Conservation (phyloP, 2,113 vertebrate genomes). For the Seriola quinqueradiata region DNA sequence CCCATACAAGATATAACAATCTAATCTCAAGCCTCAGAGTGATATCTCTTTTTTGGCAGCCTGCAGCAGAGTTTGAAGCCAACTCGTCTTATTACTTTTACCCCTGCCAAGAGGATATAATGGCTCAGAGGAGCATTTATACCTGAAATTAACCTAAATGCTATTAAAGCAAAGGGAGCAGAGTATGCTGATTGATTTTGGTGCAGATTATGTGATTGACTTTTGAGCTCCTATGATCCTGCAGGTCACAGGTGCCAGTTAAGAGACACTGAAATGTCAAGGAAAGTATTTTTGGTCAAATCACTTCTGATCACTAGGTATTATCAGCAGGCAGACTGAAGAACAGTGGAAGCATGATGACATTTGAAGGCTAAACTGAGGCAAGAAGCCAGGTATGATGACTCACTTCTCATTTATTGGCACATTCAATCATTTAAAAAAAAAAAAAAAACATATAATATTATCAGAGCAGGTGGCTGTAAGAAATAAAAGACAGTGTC, state of each 20-base stretch:
- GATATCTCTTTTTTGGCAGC: slow-evolving; percentile 20
- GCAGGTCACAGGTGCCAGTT: neutral
- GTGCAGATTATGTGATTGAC: slow-evolving; percentile 29
- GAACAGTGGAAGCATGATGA: neutral
- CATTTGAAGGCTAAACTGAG: slow-evolving; percentile 15
- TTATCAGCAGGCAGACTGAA: slow-evolving; percentile 2
- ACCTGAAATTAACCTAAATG: slow-evolving; percentile 31
- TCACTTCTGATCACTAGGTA: neutral
- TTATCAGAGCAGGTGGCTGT: neutral
- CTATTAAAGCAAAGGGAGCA: slow-evolving; percentile 5
- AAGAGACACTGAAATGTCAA: slow-evolving; percentile 21
- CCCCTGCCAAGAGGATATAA: slow-evolving; percentile 47
- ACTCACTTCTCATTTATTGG: neutral
- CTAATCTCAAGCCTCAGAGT: slow-evolving; percentile 8
- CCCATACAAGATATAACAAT: neutral
- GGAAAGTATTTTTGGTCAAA: slow-evolving; percentile 1
- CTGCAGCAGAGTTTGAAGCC: slow-evolving; percentile 22
- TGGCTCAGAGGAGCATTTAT: slow-evolving; percentile 24
- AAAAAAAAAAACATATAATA: rapidly evolving
- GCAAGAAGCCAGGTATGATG: slow-evolving; percentile 2
- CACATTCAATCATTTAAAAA: neutral
- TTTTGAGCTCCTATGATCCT: neutral
- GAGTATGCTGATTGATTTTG: slow-evolving; percentile 22
- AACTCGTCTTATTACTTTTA: slow-evolving; percentile 23
- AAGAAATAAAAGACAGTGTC: neutral